Evolutionary conservation across 1,140 invertebrate genomes (phyloP), one percentile per base, ranked within the genome.

Genomic region (Archegozetes longisetosus): DNA sequence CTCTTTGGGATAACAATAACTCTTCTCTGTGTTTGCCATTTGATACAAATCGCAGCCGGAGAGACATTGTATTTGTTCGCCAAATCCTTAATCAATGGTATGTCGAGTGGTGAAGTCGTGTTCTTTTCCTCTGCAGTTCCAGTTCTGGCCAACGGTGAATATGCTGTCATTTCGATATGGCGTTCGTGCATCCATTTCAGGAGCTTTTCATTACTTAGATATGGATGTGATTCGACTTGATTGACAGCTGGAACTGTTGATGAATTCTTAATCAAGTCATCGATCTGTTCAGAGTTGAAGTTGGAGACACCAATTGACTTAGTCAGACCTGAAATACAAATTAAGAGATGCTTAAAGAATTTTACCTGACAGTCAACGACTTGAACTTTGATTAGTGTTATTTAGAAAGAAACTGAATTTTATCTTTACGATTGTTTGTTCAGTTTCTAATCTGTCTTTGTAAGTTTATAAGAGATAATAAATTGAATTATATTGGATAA

Each of bases 251-350:
- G 91, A 57, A 81, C 82, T 20, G 93, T 82, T 47, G 72, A 77
- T 1, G 80, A 80, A 22, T 73, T 73, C 22, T 79, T 73, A 24
- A 91, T 65, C 2, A 96, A 66, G 13, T 84, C 74, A 46, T 83
- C 75, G 13, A 92, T 79, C 72, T 96, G 92, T 25, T 78, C 70
- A 32, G 77, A 81, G 69, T 90, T 94, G 68, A 95, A 95, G 71
- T 95, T 96, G 29, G 88, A 92, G 0, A 94, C 63, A 0, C 91
- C 91, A 67, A 96, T 87, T 56, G 83, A 82, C 53, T 76, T 80
- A 0, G 78, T 75, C 12, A 89, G 73, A 1, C 87, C 88, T 57
- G 72, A 6, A n/a, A 22, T 25, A 25, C 6, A 55, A 12, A 26
- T 48, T 12, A 26, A 22, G 20, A 28, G n/a, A n/a, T n/a, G n/a